Evolutionary conservation across 2,797 vertebrate genomes (phyloP), one percentile per base, ranked within the genome.

Genomic region (Pantherophis alleghaniensis): DNA sequence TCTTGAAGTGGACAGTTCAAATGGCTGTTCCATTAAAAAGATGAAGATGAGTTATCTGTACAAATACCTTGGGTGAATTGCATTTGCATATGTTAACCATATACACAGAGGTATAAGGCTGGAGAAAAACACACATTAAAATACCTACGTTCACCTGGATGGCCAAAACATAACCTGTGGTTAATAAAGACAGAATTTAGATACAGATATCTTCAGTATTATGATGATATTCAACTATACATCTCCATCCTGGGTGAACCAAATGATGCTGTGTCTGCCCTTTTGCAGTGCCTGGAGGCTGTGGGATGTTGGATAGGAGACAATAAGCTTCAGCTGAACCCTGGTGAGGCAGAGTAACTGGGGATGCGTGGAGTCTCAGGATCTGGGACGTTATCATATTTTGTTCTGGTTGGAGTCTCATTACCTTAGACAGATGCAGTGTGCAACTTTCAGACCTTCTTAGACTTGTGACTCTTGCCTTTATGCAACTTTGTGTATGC

Each of bases 11-110:
- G 94, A 94, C 51, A 51, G n/a, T 86, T 92, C 94, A 79, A 22
- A 95, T 94, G 89, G 94, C 37, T 91, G 94, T 47, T 69, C 86
- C 87, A 2, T 94, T 93, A 94, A 93, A 95, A 95, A 96, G 87
- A 24, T 90, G 93, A 93, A 96, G 92, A 95, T 94, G 91, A 87
- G 92, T 96, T 93, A 90, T 79, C 90, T n/a, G 79, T 18, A 90
- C 60, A 90, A 91, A 42, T 10, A 47, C 74, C 94, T 83, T 14
- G 61, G 96, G 20, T 26, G 87, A 51, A 42, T 26, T 79, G 24
- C 37, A 11, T 59, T 69, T 51, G 28, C 9, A 20, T 6, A 6
- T 7, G 9, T 7, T 28, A 24, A 51, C n/a, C 22, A n/a, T 16
- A 88, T 20, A 88, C 32, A 11, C 7, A 83, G 37, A 47, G 42